Conservation (phyloP, 2,113 vertebrate species). For the Mola mola region DNA sequence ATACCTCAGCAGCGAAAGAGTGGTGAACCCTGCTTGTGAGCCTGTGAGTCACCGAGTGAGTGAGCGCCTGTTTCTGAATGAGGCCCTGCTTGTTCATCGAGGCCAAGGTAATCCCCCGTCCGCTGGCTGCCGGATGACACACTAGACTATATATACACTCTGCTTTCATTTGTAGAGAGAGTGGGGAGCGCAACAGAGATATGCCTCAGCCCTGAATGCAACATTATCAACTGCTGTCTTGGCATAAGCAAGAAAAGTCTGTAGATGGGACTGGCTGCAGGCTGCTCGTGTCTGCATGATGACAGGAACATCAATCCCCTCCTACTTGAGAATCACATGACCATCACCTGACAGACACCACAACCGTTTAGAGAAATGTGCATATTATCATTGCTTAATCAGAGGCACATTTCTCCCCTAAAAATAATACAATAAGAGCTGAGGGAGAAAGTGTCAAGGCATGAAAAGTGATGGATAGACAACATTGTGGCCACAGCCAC, state of each 20-base stretch:
- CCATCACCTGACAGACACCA: not conserved
- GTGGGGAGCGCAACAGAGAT: conserved; percentile 23
- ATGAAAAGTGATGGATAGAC: not conserved
- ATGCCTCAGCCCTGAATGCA: conserved; percentile 47
- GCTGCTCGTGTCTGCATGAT: conserved; percentile 50
- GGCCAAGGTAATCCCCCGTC: conserved; percentile 78
- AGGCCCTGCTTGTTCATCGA: conserved; percentile 64
- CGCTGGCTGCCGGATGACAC: conserved; percentile 71
- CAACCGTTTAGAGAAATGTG: conserved; percentile 23
- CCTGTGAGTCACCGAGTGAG: conserved; percentile 66
- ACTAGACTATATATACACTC: conserved; percentile 79
- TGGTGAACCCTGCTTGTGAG: conserved; percentile 53
- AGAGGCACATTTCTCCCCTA: conserved; percentile 7
- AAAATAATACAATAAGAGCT: conserved; percentile 3
- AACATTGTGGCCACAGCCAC: conserved; percentile 8
- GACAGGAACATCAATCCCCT: conserved; percentile 15
- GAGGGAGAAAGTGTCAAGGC: not conserved
- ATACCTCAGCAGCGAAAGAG: conserved; percentile 52
- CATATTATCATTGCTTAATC: not conserved
- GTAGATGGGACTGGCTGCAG: conserved; percentile 30
- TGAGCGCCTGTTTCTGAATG: conserved; percentile 66
- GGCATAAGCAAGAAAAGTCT: conserved; percentile 37
- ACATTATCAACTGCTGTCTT: conserved; percentile 72
- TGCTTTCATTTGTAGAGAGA: conserved; percentile 59
- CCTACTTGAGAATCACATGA: conserved; percentile 2